phyloP scores from a whole-genome alignment of 2,113 vertebrate species.

The Cochlearius cochlearius region DNA sequence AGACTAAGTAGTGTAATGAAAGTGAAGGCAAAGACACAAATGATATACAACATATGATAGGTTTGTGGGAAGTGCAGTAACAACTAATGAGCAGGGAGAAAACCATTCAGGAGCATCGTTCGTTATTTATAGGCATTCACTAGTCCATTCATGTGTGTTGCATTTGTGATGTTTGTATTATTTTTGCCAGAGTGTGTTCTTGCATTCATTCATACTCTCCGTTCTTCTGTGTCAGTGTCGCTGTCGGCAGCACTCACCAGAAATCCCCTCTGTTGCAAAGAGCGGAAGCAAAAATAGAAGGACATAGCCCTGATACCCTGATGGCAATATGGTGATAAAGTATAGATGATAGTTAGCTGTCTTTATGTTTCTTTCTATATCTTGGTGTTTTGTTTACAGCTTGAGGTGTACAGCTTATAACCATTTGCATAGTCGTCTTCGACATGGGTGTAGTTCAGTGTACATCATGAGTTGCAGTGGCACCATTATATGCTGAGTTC shows the following conservation, averaged over 20 bases:
- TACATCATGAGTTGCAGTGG: rapidly evolving
- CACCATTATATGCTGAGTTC: background rate
- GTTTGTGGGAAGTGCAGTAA: background rate
- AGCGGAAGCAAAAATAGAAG: background rate
- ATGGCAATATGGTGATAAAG: background rate
- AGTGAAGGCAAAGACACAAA: background rate
- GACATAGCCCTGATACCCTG: background rate
- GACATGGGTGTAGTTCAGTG: background rate
- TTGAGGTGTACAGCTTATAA: background rate
- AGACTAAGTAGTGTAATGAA: constrained; percentile 32
- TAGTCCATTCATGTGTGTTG: background rate
- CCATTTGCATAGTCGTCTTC: background rate
- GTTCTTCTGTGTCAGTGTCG: background rate
- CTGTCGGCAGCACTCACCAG: background rate
- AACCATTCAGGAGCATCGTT: background rate
- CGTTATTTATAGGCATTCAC: background rate
- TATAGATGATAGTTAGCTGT: background rate
- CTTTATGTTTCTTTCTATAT: background rate
- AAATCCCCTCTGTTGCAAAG: background rate
- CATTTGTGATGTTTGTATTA: background rate
- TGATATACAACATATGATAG: background rate
- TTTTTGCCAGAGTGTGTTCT: background rate
- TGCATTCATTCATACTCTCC: background rate
- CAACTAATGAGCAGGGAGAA: background rate
- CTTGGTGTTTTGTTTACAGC: background rate